Conservation (phyloP, 2,888 invertebrate genomes). For the Drosophila rubida region DNA sequence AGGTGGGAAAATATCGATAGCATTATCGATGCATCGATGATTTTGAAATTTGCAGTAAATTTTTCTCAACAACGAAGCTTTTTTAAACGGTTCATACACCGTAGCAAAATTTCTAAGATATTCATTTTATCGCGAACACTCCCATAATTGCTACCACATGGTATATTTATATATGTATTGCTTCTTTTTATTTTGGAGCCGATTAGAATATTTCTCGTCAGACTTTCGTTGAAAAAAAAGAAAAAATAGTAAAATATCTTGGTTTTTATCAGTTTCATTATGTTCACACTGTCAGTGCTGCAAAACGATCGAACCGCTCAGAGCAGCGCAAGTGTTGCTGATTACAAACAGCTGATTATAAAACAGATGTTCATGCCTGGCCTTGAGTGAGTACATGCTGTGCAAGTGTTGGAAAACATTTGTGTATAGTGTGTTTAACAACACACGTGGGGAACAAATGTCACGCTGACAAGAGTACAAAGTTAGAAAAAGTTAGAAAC, state of each 20-base stretch:
- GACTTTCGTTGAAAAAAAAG: no score
- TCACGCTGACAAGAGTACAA: slow-evolving; percentile 57
- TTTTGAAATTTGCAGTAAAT: no score
- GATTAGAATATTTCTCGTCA: no score
- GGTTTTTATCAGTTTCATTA: no score
- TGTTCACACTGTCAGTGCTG: slow-evolving; percentile 19
- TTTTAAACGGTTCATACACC: no score
- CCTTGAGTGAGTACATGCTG: neutral
- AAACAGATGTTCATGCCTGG: slow-evolving; percentile 31
- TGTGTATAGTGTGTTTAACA: slow-evolving; percentile 42
- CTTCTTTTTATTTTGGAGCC: no score
- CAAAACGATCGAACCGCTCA: slow-evolving; percentile 24
- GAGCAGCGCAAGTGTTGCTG: slow-evolving; percentile 18
- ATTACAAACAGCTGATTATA: slow-evolving; percentile 9
- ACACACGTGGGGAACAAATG: slow-evolving; percentile 59
- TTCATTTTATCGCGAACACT: no score
- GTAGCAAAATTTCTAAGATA: no score
- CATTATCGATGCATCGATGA: neutral
- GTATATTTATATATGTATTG: no score
- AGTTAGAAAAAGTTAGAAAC: slow-evolving; percentile 51
- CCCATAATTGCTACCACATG: no score
- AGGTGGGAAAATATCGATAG: neutral
- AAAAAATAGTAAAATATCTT: no score
- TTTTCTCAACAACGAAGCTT: no score
- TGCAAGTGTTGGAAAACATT: slow-evolving; percentile 38